A percentile compares a stretch with the other conserved stretches of the same genome.
Conservation (phyloP, 1,140 invertebrate species). For the Eumaeus atala region DNA sequence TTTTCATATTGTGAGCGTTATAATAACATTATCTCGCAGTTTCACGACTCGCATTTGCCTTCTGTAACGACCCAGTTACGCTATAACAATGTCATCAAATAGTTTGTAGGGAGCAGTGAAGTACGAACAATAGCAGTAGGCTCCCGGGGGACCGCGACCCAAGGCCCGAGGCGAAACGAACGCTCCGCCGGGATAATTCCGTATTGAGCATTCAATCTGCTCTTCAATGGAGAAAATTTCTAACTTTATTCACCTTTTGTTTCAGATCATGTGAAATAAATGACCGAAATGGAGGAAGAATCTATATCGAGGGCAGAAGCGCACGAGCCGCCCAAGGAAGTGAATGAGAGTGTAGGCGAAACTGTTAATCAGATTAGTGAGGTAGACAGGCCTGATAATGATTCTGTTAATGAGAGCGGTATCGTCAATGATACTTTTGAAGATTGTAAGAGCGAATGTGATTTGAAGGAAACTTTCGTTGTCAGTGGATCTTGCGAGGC, state of each 20-base stretch:
- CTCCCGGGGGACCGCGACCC: conserved; percentile 40
- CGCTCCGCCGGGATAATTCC: conserved; percentile 27
- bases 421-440: conserved; percentile 31
- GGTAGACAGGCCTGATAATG: conserved; percentile 30
- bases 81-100: conserved; percentile 24
- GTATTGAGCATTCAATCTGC: conserved; percentile 27
- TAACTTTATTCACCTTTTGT: conserved; percentile 35
- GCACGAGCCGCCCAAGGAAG: conserved; percentile 25
- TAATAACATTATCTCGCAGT: conserved; percentile 18
- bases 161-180: conserved; percentile 37
- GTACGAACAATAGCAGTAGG: conserved; percentile 47
- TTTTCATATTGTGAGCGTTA: conserved; percentile 6
- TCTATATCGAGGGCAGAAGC: conserved; percentile 31
- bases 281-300: conserved; percentile 52
- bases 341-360: conserved; percentile 28
- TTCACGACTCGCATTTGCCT: conserved; percentile 10
- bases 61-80: conserved; percentile 18
- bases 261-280: conserved; percentile 64
- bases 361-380: conserved; percentile 22
- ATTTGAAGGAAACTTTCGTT: conserved; percentile 40
- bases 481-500: conserved; percentile 51
- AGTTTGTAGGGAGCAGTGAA: conserved; percentile 35
- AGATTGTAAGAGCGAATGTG: conserved; percentile 35
- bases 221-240: neutral
- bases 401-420: conserved; percentile 37